Evolutionary conservation across 2,797 vertebrate species (phyloP).

Genomic region (Lutjanus argentimaculatus): DNA sequence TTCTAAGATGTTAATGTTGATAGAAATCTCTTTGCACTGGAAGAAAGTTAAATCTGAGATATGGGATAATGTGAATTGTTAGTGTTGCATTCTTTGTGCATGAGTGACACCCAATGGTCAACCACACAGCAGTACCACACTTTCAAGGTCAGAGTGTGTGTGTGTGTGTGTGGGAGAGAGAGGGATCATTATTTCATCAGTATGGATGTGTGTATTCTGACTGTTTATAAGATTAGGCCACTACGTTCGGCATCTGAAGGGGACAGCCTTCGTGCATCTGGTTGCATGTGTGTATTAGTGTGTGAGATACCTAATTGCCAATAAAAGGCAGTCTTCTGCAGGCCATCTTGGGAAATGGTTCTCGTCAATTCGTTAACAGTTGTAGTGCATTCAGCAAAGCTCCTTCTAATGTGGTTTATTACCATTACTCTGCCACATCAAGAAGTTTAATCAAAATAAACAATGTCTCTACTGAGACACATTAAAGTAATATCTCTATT

Average conservation of each 20-base stretch:
- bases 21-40: not conserved
- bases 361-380: slow-evolving; percentile 58
- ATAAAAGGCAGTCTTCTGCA: slow-evolving; percentile 47
- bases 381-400: slow-evolving; percentile 40
- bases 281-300: slow-evolving; percentile 3
- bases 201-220: slow-evolving; percentile 1
- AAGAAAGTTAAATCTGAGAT: not conserved
- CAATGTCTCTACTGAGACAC: slow-evolving; percentile 57
- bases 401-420: slow-evolving; percentile 69
- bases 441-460: slow-evolving; percentile 75
- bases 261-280: slow-evolving; percentile 4
- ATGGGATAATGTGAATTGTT: slow-evolving; percentile 9
- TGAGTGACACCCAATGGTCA: slow-evolving; percentile 84
- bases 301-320: slow-evolving; percentile 23
- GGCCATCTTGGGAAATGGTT: slow-evolving; percentile 62
- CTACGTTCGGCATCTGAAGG: not conserved
- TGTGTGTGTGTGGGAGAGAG: slow-evolving; percentile 13
- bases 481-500: slow-evolving; percentile 64
- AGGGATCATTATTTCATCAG: slow-evolving; percentile 21
- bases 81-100: slow-evolving; percentile 64
- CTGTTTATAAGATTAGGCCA: not conserved
- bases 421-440: slow-evolving; percentile 65
- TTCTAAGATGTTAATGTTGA: not conserved
- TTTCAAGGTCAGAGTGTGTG: slow-evolving; percentile 35
- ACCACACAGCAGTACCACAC: slow-evolving; percentile 42